These are phyloP conservation scores for Aphrophora alni DNA, from an alignment of 2,888 invertebrate genomes.

Conservation along the genomic window DNA sequence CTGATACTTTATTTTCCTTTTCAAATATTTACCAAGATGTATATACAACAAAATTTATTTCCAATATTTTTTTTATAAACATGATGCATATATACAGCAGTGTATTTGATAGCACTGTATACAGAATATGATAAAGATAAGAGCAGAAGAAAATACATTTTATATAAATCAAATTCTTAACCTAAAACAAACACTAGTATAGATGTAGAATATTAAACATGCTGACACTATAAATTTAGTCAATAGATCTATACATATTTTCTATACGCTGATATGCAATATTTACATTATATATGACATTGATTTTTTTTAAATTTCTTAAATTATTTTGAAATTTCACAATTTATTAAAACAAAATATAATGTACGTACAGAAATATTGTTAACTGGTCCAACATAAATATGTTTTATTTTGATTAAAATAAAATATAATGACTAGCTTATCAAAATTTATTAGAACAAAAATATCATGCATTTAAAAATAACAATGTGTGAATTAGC, in stretches of 20 bases:
- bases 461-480: too few relatives aligned
- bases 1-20: background rate
- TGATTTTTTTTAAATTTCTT: background rate
- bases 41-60: slow-evolving; percentile 30
- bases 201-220: background rate
- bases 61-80: slow-evolving; percentile 31
- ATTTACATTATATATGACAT: background rate
- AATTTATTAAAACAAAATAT: background rate
- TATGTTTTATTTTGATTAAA: too few relatives aligned
- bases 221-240: background rate
- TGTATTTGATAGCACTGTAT: background rate
- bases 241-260: background rate
- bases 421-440: too few relatives aligned
- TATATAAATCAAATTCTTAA: background rate
- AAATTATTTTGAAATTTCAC: background rate
- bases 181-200: background rate
- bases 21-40: slow-evolving; percentile 8
- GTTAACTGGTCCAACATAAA: too few relatives aligned
- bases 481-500: too few relatives aligned
- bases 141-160: background rate
- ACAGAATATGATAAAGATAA: background rate
- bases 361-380: too few relatives aligned
- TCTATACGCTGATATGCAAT: background rate
- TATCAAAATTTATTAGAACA: too few relatives aligned
- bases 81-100: slow-evolving; percentile 28